Conservation (phyloP, 2,888 invertebrate genomes). For the Coecobrya sp. region DNA sequence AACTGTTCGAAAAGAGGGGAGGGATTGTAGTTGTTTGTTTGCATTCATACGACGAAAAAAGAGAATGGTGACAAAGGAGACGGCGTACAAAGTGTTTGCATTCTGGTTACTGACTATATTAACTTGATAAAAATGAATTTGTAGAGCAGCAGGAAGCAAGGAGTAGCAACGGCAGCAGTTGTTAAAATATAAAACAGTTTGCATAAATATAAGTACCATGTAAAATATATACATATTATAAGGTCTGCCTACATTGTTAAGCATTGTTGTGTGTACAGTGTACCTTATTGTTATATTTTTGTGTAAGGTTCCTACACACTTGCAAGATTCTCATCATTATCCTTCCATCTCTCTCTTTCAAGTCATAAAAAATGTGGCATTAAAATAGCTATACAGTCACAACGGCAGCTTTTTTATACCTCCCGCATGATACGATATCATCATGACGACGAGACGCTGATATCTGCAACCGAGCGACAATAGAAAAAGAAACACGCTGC, state of each 20-base stretch:
- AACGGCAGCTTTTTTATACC: not conserved
- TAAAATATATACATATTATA: not conserved
- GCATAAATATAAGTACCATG: not conserved
- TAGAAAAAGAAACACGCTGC: not conserved
- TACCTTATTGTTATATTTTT: not conserved
- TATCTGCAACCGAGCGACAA: conserved; percentile 1
- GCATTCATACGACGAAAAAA: not conserved
- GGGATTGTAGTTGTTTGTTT: not conserved
- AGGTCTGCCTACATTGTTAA: not conserved
- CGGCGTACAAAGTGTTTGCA: not conserved
- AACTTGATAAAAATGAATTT: conserved; percentile 48
- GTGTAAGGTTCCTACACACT: not conserved
- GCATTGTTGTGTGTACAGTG: not conserved
- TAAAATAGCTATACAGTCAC: conserved; percentile 1
- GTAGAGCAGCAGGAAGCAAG: conserved; percentile 57
- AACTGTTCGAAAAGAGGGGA: not conserved
- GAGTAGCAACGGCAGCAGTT: not conserved
- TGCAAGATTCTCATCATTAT: not conserved
- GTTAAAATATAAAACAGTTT: not conserved
- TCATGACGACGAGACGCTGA: not conserved
- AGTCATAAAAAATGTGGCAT: conserved; percentile 10
- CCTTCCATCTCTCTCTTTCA: not conserved
- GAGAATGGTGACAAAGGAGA: not conserved
- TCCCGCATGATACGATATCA: not conserved
- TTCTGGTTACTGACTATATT: not conserved